Base-by-base conservation (phyloP, 2,113 vertebrate genomes). In the Agelaius phoeniceus region DNA sequence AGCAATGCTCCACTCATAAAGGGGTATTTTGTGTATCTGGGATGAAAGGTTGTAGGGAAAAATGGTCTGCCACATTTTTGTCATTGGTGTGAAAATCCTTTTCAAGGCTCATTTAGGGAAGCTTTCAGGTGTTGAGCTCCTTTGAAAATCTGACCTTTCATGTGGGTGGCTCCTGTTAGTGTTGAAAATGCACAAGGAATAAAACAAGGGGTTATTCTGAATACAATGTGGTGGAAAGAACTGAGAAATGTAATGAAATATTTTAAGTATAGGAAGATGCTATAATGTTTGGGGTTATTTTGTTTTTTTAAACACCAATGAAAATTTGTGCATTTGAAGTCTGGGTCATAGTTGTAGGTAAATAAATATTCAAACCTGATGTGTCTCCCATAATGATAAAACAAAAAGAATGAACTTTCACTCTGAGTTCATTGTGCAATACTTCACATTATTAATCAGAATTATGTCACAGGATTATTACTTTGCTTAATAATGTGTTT, bases 401-500 rank as follows among this genome's bases (percentile, higher is more conserved):
- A 89, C 51, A 89, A 93, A 82, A 94, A 79, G 48, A 75, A 76
- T 24, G 51, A 94, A 92, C 71, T 90, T 69, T 65, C 55, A 63
- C 30, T 79, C 67, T 44, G 67, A 86, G 24, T 89, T 95, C 96
- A 91, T 46, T 66, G 30, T 15, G 11, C 85, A 96, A 83, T 95
- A 81, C 46, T 90, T 96, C 63, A 71, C 28, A 51, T 76, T 96
- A 97, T 88, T 94, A 82, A 95, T 94, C 91, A 94, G 73, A 96
- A 91, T 96, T 96, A 86, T 49, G 87, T 94, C 88, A 92, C 39
- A 48, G 83, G 65, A 83, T 93, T 96, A 96, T 95, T 92, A 73
- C 65, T 96, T 96, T 90, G 48, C 79, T 93, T 97, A 96, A 96
- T 94, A 97, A 95, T 84, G 68, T 94, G 81, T 82, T 97, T 96